Evolutionary conservation across 2,113 vertebrate genomes (phyloP).

Genomic region (Ochotona princeps): DNA sequence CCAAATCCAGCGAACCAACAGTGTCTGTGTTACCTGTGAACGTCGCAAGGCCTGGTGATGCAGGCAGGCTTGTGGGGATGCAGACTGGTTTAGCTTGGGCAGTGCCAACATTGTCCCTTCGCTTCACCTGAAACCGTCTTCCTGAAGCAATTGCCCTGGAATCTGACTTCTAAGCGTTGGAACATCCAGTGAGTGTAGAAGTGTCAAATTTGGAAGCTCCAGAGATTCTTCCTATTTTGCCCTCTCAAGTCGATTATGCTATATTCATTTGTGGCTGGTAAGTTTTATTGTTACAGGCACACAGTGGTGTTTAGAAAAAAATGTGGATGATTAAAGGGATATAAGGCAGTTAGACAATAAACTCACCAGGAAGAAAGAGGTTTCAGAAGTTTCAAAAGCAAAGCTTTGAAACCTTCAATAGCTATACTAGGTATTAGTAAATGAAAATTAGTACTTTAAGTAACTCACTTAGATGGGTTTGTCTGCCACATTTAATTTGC

Average conservation of each 20-base stretch:
- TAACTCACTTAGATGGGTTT: conserved; percentile 28
- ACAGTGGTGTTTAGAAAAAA: not conserved
- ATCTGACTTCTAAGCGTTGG: conserved; percentile 20
- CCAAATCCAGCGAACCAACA: not conserved
- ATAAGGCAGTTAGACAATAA: conserved; percentile 44
- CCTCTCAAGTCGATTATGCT: not conserved
- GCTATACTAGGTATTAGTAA: not conserved
- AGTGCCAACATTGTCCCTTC: not conserved
- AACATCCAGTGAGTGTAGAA: not conserved
- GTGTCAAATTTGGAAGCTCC: not conserved
- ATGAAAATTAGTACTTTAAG: conserved; percentile 24
- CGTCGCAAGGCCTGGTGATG: not conserved
- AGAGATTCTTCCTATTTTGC: not conserved
- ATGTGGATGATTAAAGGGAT: conserved; percentile 39
- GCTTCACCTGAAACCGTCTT: not conserved
- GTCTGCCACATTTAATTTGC: conserved; percentile 15
- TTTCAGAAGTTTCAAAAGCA: conserved; percentile 43
- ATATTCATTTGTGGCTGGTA: not conserved
- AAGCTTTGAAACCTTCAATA: conserved; percentile 38
- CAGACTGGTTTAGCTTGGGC: too few species aligned
- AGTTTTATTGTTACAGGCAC: not conserved
- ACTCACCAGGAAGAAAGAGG: conserved; percentile 25
- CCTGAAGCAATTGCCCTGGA: not conserved
- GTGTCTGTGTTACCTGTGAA: not conserved
- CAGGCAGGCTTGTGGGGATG: not conserved